These are phyloP conservation scores for Sylvietta virens DNA, from an alignment of 2,113 vertebrate species.

Conservation along the genomic window DNA sequence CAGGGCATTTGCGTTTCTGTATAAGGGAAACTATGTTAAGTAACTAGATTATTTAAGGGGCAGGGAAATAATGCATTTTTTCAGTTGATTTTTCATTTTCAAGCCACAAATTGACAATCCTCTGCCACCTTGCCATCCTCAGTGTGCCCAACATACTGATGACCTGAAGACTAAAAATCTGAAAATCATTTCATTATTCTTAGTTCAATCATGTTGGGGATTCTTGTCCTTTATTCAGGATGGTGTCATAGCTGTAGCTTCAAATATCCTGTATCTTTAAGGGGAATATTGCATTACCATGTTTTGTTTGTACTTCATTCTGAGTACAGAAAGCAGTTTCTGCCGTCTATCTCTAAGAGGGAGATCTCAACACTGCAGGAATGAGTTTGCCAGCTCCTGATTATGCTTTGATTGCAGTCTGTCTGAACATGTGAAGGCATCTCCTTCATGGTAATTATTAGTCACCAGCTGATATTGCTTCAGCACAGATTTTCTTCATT, in stretches of 20 bases:
- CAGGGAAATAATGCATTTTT: not conserved
- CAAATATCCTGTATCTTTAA: not conserved
- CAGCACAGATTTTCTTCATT: not conserved
- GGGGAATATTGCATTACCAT: not conserved
- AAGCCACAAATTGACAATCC: not conserved
- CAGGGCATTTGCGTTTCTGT: not conserved
- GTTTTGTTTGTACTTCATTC: not conserved
- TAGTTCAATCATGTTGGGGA: not conserved
- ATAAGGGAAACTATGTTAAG: not conserved
- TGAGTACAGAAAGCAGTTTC: not conserved
- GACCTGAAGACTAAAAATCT: not conserved
- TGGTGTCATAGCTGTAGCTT: not conserved
- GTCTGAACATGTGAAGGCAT: not conserved
- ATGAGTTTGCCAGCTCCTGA: not conserved
- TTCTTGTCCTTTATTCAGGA: not conserved
- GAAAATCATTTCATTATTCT: not conserved
- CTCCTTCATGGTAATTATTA: not conserved
- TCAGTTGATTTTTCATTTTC: not conserved
- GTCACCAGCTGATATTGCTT: not conserved
- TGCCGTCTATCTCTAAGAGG: not conserved
- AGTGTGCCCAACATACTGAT: not conserved
- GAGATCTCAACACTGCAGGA: not conserved
- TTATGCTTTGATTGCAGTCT: not conserved
- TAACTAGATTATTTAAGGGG: not conserved
- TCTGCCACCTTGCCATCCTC: not conserved